These are phyloP conservation scores for Drosophila multiciliata DNA, from an alignment of 2,888 invertebrate genomes.

Conservation along the genomic window DNA sequence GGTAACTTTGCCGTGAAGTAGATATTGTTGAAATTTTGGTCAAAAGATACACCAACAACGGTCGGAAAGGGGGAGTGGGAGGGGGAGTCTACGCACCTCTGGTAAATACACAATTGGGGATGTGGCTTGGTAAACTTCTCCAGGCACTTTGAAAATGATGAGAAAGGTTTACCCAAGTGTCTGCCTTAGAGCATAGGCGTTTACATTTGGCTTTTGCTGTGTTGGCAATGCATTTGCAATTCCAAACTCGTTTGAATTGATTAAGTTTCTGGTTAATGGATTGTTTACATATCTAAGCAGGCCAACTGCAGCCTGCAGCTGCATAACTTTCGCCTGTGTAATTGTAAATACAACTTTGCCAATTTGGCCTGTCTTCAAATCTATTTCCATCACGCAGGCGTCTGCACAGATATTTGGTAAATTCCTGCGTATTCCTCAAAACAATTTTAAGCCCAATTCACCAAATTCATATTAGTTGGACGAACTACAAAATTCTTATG, in stretches of 20 bases:
- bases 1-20: constrained; percentile 35
- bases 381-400: constrained; percentile 29
- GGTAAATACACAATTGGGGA: constrained; percentile 51
- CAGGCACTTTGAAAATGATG: constrained; percentile 61
- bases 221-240: constrained; percentile 72
- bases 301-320: constrained; percentile 26
- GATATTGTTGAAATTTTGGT: constrained; percentile 56
- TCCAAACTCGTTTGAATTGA: constrained; percentile 76
- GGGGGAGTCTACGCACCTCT: constrained; percentile 49
- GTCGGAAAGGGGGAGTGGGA: neutral
- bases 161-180: constrained; percentile 40
- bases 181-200: constrained; percentile 37
- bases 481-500: neutral
- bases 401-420: constrained; percentile 8
- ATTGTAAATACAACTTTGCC: constrained; percentile 25
- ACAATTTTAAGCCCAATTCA: neutral
- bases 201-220: constrained; percentile 55
- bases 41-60: constrained; percentile 51
- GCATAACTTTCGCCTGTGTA: constrained; percentile 38
- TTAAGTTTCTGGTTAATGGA: constrained; percentile 79
- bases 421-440: constrained; percentile 3
- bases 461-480: neutral
- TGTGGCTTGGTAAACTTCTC: constrained; percentile 36
- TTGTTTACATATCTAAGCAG: constrained; percentile 72
- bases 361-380: constrained; percentile 25